These are phyloP conservation scores for Chydorus sphaericus DNA, from an alignment of 2,888 invertebrate species.

Conservation along the genomic window DNA sequence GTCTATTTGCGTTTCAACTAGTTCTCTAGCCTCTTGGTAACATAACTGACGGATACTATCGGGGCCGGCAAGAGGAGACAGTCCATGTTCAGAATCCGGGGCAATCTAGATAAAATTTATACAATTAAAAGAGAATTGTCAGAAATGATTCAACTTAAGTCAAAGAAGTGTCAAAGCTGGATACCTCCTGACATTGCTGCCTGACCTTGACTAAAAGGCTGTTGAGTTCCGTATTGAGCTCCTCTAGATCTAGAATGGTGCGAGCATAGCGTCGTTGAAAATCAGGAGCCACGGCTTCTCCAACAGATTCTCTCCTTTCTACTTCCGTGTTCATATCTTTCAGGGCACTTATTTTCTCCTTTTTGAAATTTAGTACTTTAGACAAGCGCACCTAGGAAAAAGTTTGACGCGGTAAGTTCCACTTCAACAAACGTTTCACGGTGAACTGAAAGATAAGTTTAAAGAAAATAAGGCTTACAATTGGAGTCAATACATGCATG, in stretches of 20 bases:
- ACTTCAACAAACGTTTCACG: background rate
- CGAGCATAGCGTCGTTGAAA: slow-evolving; percentile 83
- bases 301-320: slow-evolving; percentile 68
- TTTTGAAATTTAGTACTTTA: slow-evolving; percentile 69
- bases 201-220: slow-evolving; percentile 74
- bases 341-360: slow-evolving; percentile 59
- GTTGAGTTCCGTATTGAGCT: slow-evolving; percentile 75
- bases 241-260: slow-evolving; percentile 70
- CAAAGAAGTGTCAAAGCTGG: background rate
- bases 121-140: no score
- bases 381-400: slow-evolving; percentile 52
- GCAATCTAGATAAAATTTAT: slow-evolving; percentile 39
- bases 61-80: slow-evolving; percentile 71
- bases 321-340: slow-evolving; percentile 80
- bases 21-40: slow-evolving; percentile 62
- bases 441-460: slow-evolving; percentile 17
- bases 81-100: slow-evolving; percentile 57
- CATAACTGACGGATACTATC: slow-evolving; percentile 76
- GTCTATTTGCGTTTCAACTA: slow-evolving; percentile 57
- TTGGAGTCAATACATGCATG: slow-evolving; percentile 63
- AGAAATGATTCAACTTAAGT: background rate
- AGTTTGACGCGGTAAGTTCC: slow-evolving; percentile 11
- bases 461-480: slow-evolving; percentile 34
- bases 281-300: slow-evolving; percentile 62
- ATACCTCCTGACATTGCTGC: slow-evolving; percentile 55